Evolutionary conservation across 2,113 vertebrate genomes (phyloP).

Genomic region (Peromyscus leucopus): DNA sequence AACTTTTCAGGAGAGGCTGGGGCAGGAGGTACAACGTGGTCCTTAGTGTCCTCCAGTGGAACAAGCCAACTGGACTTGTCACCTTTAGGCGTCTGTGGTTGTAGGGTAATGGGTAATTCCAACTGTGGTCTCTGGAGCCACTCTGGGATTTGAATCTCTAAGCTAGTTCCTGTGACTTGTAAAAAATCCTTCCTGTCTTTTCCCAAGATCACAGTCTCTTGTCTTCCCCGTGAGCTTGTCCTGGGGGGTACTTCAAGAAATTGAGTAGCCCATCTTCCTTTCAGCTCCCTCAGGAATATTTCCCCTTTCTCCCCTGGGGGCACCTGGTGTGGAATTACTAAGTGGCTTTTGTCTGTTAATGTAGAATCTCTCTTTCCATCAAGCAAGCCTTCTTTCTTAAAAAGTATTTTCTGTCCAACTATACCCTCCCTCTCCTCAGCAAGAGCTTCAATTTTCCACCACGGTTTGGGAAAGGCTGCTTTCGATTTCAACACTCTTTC

Average conservation of each 20-base stretch:
- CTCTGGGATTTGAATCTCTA: constrained; percentile 28
- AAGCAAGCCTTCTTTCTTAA: neutral
- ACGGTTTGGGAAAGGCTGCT: neutral
- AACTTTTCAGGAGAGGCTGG: neutral
- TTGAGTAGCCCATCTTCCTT: neutral
- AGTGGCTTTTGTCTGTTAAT: neutral
- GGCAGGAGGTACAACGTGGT: neutral
- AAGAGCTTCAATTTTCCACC: neutral
- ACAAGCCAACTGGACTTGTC: neutral
- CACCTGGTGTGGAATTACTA: neutral
- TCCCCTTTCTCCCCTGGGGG: neutral
- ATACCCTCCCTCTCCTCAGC: neutral
- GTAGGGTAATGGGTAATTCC: neutral
- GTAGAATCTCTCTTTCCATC: neutral
- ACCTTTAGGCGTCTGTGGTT: neutral
- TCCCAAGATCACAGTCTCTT: neutral
- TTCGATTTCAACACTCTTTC: neutral
- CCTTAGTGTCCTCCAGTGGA: neutral
- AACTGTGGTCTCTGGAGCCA: neutral
- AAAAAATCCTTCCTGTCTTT: neutral
- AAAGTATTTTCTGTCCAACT: neutral
- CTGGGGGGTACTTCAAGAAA: neutral
- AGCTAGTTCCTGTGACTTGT: neutral
- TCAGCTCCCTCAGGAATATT: neutral
- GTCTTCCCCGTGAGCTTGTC: constrained; percentile 25